A percentile compares a stretch with the other conserved stretches of the same genome.
Conservation (phyloP, 2,113 vertebrate genomes). For the Zonotrichia leucophrys region DNA sequence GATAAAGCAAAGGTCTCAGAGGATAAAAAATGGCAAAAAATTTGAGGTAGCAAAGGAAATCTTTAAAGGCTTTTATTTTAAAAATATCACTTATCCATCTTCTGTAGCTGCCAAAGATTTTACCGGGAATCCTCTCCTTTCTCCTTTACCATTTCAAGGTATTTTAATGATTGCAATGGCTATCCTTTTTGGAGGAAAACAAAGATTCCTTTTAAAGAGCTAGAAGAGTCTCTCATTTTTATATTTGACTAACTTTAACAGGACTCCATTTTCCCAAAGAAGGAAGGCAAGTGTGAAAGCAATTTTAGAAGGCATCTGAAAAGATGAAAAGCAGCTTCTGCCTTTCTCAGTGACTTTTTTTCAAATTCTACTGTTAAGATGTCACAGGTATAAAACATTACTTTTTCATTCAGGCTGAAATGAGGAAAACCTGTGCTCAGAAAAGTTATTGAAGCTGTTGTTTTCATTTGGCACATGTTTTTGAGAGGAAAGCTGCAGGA, state of each 20-base stretch:
- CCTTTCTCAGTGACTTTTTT: not conserved
- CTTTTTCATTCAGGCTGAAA: not conserved
- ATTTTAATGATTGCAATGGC: not conserved
- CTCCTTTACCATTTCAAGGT: not conserved
- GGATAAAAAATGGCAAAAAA: not conserved
- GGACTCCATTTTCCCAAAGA: not conserved
- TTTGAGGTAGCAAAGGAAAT: not conserved
- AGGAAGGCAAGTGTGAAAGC: not conserved
- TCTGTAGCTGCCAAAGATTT: not conserved
- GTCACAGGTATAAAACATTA: not conserved
- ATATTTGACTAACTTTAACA: not conserved
- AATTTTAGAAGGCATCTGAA: not conserved
- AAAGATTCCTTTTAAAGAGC: not conserved
- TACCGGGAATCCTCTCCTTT: not conserved
- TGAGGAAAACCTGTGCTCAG: not conserved
- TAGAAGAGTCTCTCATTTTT: not conserved
- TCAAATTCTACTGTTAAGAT: not conserved
- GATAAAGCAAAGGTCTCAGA: not conserved
- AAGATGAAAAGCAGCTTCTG: not conserved
- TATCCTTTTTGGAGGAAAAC: not conserved
- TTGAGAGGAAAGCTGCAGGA: not conserved
- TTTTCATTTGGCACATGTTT: not conserved
- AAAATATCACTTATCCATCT: not conserved
- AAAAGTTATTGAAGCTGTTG: not conserved
- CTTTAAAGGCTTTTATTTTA: not conserved